phyloP scores from a whole-genome alignment of 2,797 vertebrate genomes.

The Propithecus perrieri region DNA sequence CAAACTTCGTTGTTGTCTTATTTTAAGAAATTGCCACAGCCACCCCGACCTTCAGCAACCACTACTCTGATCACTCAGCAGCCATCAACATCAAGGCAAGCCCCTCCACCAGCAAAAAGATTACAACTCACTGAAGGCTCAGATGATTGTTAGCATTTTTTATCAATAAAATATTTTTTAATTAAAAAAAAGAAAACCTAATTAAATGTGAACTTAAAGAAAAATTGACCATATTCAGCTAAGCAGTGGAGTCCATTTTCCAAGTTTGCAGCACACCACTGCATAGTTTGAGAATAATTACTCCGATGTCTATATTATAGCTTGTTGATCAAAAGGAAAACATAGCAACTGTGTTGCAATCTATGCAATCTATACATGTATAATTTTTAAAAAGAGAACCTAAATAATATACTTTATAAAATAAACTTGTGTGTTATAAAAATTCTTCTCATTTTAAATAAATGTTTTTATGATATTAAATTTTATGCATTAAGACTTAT shows the following conservation, averaged over 20 bases:
- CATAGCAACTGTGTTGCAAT: neutral
- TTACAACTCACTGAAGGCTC: too few relatives aligned
- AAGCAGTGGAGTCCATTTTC: neutral
- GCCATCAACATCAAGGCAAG: too few relatives aligned
- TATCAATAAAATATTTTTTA: too few relatives aligned
- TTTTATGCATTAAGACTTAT: neutral
- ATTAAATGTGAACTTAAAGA: neutral
- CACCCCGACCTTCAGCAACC: too few relatives aligned
- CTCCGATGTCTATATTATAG: neutral
- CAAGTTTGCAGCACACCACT: neutral
- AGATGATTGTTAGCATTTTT: too few relatives aligned
- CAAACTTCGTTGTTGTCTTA: too few relatives aligned
- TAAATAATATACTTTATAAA: slow-evolving; percentile 42
- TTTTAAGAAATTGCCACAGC: too few relatives aligned
- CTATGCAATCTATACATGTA: neutral
- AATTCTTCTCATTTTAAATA: slow-evolving; percentile 57
- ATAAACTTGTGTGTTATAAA: slow-evolving; percentile 35
- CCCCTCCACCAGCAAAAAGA: too few relatives aligned
- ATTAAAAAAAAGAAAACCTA: neutral
- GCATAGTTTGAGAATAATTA: neutral
- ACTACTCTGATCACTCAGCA: too few relatives aligned
- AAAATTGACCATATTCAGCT: neutral
- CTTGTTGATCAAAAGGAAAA: slow-evolving; percentile 27
- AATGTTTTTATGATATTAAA: neutral
- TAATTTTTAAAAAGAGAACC: neutral